Conservation (phyloP, 2,888 invertebrate species). For the Chironomus tentans region DNA sequence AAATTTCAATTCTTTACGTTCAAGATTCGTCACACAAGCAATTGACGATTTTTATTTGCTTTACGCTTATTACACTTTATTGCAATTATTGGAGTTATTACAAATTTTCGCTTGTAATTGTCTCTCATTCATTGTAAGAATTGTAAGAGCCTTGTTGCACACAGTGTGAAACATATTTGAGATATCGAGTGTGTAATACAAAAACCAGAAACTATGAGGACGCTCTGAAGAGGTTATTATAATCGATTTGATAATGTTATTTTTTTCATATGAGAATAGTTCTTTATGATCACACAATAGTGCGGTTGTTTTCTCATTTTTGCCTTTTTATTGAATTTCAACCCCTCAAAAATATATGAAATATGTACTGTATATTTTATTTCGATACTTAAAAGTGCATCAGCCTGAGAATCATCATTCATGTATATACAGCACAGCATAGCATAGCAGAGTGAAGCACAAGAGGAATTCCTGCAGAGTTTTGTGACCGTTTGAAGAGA, state of each 20-base stretch:
- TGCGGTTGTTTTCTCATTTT: neutral
- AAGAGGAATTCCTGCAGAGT: neutral
- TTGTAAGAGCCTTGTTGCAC: neutral
- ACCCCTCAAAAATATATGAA: too few relatives aligned
- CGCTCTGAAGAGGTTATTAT: too few relatives aligned
- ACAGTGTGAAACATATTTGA: neutral
- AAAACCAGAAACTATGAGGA: too few relatives aligned
- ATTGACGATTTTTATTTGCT: neutral
- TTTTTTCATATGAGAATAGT: too few relatives aligned
- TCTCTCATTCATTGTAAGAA: neutral
- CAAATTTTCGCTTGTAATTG: neutral
- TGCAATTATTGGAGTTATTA: neutral
- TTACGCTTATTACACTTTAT: neutral
- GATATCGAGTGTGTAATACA: too few relatives aligned
- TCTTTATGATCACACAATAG: neutral
- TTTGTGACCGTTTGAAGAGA: neutral
- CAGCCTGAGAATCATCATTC: neutral
- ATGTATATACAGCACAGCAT: too few relatives aligned
- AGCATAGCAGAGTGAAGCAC: neutral
- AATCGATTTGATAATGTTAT: too few relatives aligned
- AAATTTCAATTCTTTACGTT: constrained; percentile 4
- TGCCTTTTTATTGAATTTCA: too few relatives aligned
- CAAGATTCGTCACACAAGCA: constrained; percentile 9
- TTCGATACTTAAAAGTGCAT: neutral
- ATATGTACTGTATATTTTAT: neutral